Base-by-base conservation (phyloP, 2,888 invertebrate species). In the Drosophila phalerata region DNA sequence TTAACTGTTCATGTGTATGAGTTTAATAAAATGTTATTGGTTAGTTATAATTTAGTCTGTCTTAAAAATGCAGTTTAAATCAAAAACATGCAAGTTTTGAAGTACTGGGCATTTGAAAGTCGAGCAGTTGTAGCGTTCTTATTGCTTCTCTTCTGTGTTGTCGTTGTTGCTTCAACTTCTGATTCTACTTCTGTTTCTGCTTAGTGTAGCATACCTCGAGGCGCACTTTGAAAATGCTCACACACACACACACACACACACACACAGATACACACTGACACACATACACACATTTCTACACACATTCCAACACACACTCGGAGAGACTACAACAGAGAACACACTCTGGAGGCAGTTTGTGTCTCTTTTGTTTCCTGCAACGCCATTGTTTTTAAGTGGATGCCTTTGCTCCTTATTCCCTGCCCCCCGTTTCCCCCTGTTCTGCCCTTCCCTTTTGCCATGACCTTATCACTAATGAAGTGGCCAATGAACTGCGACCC, bases 401-500 rank as follows among this genome's bases (percentile, higher is more conserved):
- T 87, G 75, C 79, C 81, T 72, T 58, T 67, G 58, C 51, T 45
- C 15, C 28, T 10, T 10, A 1, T 9, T 17, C 10, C 17, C 22
- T 10, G 2, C 8, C 3, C 25, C 34, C 5, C n/a, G n/a, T 30
- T 11, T 5, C 9, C 30, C 1, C 8, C 42, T 25, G 5, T 9
- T 19, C 28, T 17, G 2, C 22, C n/a, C n/a, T n/a, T n/a, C 15
- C 28, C 9, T 15, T 28, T 42, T 56, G 22, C 48, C 58, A 13
- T 22, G 17, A 66, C 78, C 80, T 85, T 78, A 83, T 80, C 85
- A 82, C 88, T 84, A 84, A 87, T 87, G 83, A 84, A 84, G 85
- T 83, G 83, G 81, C 84, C 86, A 88, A 88, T 85, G 88, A 88
- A 83, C 88, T 85, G 86, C 71, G 73, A 79, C 77, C 83, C 86